Percentiles rank a stretch among this genome's conserved stretches.
Evolutionary conservation across 1,140 invertebrate genomes (phyloP).

Genomic region (Eueides isabella): DNA sequence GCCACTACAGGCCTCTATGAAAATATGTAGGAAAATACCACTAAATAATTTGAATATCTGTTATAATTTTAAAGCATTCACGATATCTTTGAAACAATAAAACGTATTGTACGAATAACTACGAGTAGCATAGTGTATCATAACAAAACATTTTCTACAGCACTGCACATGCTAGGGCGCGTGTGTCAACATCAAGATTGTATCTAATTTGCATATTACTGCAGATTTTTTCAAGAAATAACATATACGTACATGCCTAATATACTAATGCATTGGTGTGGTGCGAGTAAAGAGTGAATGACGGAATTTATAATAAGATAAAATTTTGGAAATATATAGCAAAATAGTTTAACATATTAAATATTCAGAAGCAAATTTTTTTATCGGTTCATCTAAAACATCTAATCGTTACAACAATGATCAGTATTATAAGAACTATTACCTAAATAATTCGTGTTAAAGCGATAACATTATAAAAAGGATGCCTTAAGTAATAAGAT

Average conservation of each 20-base stretch:
- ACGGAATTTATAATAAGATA: neutral
- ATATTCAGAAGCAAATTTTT: no score
- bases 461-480: no score
- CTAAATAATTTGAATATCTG: neutral
- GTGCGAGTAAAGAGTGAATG: conserved; percentile 37
- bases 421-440: no score
- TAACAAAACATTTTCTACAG: conserved; percentile 22
- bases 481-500: neutral
- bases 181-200: conserved; percentile 67
- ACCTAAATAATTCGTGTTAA: no score
- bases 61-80: neutral
- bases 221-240: conserved; percentile 75
- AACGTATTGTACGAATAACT: neutral
- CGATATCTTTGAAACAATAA: neutral
- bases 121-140: conserved; percentile 14
- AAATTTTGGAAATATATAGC: neutral
- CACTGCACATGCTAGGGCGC: conserved; percentile 55
- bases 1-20: no score
- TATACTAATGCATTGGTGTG: conserved; percentile 51
- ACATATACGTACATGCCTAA: conserved; percentile 59
- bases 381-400: no score
- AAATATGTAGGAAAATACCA: no score
- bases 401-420: no score
- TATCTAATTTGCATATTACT: conserved; percentile 72
- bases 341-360: no score